Evolutionary conservation across 2,797 vertebrate species (phyloP).

Genomic region (Podargus strigoides): DNA sequence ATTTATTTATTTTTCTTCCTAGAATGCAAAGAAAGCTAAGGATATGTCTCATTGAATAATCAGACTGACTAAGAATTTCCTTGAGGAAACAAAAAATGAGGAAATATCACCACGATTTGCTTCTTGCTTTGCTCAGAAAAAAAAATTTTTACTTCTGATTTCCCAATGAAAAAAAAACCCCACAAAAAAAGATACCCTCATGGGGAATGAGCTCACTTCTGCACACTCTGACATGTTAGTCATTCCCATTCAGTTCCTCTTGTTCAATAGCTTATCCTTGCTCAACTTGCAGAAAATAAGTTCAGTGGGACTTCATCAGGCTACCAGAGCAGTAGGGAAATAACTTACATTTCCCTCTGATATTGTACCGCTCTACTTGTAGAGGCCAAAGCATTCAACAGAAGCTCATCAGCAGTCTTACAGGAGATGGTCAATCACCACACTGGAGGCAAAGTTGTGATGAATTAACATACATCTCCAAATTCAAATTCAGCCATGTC

Average conservation of each 20-base stretch:
- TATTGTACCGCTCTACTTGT: neutral
- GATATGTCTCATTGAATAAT: neutral
- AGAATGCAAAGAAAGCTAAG: slow-evolving; percentile 25
- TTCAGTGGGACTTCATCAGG: neutral
- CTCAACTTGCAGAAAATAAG: neutral
- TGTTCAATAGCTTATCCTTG: neutral
- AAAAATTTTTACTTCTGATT: neutral
- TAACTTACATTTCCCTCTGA: neutral
- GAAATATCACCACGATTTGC: neutral
- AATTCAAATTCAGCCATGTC: neutral
- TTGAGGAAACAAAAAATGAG: slow-evolving; percentile 28
- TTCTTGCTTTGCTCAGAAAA: neutral
- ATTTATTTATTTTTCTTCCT: neutral
- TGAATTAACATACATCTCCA: neutral
- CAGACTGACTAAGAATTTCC: neutral
- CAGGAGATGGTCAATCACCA: neutral
- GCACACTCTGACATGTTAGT: neutral
- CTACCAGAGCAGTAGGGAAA: neutral
- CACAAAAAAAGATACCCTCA: neutral
- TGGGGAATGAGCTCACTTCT: neutral
- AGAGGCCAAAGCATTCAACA: neutral
- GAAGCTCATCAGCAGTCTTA: neutral
- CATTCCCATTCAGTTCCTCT: slow-evolving; percentile 11
- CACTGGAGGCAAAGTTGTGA: neutral
- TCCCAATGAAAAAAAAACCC: neutral